phyloP scores from a whole-genome alignment of 2,888 invertebrate genomes.

The Portevinia maculata region DNA sequence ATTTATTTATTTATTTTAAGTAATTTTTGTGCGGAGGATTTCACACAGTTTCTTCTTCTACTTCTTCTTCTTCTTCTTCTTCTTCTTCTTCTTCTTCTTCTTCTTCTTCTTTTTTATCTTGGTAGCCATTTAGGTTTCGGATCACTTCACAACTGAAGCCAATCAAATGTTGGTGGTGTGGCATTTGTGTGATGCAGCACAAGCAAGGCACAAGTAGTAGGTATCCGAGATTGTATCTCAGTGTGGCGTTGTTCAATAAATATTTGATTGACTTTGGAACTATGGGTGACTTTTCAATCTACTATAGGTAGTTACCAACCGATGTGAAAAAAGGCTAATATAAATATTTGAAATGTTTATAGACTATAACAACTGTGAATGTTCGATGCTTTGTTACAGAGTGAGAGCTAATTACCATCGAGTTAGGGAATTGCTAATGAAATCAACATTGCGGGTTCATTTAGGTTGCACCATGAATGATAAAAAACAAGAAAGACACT shows the following conservation, averaged over 20 bases:
- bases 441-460: background rate
- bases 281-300: slow-evolving; percentile 72
- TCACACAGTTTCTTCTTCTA: too few species aligned
- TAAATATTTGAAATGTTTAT: slow-evolving; percentile 66
- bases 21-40: too few species aligned
- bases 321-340: slow-evolving; percentile 19
- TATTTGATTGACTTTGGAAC: slow-evolving; percentile 72
- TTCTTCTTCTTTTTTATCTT: too few species aligned
- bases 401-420: slow-evolving; percentile 29
- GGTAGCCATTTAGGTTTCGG: too few species aligned
- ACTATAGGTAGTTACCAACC: background rate
- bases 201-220: too few species aligned
- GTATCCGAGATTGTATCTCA: slow-evolving; percentile 51
- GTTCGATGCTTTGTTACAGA: slow-evolving; percentile 26
- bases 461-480: background rate
- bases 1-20: too few species aligned
- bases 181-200: too few species aligned
- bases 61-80: too few species aligned
- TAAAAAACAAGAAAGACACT: too few species aligned
- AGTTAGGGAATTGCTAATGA: background rate
- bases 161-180: too few species aligned
- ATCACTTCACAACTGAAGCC: too few species aligned
- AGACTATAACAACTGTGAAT: slow-evolving; percentile 44
- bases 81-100: too few species aligned
- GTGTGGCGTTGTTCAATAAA: slow-evolving; percentile 60